These are phyloP conservation scores for Lasioglossum baleicum DNA, from an alignment of 1,140 invertebrate genomes.

Conservation along the genomic window DNA sequence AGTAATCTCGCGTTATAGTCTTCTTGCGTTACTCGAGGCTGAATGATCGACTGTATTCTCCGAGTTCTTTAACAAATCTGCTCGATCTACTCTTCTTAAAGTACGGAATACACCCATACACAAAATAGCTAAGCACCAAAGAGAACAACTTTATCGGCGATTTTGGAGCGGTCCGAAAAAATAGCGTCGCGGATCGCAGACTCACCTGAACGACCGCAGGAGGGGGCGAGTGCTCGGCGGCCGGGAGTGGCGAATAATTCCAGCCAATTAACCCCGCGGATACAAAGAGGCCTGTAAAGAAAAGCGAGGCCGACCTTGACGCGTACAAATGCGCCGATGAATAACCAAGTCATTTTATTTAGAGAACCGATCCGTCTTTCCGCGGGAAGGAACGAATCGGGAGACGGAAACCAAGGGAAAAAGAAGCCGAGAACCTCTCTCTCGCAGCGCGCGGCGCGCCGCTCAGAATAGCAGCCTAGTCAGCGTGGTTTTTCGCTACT, in stretches of 20 bases:
- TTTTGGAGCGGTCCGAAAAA: background rate
- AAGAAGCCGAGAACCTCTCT: background rate
- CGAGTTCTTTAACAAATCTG: too few species aligned
- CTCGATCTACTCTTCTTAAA: too few species aligned
- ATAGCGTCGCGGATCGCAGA: background rate
- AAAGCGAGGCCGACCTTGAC: conserved; percentile 67
- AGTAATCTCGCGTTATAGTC: too few species aligned
- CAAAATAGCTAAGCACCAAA: too few species aligned
- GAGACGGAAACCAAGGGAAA: conserved; percentile 31
- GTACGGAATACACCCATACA: too few species aligned
- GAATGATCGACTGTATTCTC: too few species aligned
- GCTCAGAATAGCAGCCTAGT: conserved; percentile 74
- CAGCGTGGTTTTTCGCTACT: conserved; percentile 61
- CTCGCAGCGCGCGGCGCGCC: conserved; percentile 3
- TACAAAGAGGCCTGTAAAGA: conserved; percentile 62
- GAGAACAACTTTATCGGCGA: too few species aligned
- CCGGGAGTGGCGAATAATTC: conserved; percentile 37
- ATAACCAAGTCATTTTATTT: conserved; percentile 80
- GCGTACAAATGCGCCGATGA: conserved; percentile 79
- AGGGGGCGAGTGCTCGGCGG: too few species aligned
- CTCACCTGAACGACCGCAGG: background rate
- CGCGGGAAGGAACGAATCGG: conserved; percentile 48
- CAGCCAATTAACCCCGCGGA: conserved; percentile 58
- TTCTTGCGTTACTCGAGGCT: too few species aligned
- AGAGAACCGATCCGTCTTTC: conserved; percentile 78